Evolutionary conservation across 2,888 invertebrate genomes (phyloP), one percentile per base, ranked within the genome.

Genomic region (Aporophyla nigra): DNA sequence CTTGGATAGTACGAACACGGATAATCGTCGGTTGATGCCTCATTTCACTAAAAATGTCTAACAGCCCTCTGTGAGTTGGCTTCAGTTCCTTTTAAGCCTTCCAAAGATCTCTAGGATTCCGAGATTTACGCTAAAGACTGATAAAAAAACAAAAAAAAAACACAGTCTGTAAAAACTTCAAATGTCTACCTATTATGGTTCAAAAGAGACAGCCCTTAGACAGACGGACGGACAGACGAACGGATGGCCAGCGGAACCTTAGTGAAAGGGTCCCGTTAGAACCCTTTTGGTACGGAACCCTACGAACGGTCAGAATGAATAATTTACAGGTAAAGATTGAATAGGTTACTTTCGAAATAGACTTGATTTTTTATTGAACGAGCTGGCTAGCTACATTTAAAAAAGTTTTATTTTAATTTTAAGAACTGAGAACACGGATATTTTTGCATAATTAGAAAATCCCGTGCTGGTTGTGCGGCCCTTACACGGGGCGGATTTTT

Each of bases 291-390:
- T 24, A 7, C 12, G 24, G 12, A 65, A 24, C 12, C 24, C 65
- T 46, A 19, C 4, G 27, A 75, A 61, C 46, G 53, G 71, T 49
- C 59, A 40, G 53, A 49, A 46, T 81, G 46, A 82, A 69, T 82
- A 54, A 82, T 83, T 83, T 54, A 33, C 10, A 16, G 40, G 49
- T 43, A 53, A 68, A 58, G 62, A 58, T 56, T 58, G 51, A 33
- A 65, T 65, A 27, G 10, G 61, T 80, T 49, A 62, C 16, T 53
- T 53, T n/a, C 1, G 43, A 27, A 61, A 12, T 61, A 33, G 0
- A 1, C n/a, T 5, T n/a, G 9, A 14, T 33, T 21, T 24, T 19
- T 58, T 9, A 2, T 9, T 3, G 21, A n/a, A n/a, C n/a, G n/a
- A 56, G 16, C 33, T 33, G 1, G 3, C n/a, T 16, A 16, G 10